Percentiles rank a stretch among this genome's conserved stretches.
Evolutionary conservation across 2,888 invertebrate genomes (phyloP).

Genomic region (Dynastes tityus): DNA sequence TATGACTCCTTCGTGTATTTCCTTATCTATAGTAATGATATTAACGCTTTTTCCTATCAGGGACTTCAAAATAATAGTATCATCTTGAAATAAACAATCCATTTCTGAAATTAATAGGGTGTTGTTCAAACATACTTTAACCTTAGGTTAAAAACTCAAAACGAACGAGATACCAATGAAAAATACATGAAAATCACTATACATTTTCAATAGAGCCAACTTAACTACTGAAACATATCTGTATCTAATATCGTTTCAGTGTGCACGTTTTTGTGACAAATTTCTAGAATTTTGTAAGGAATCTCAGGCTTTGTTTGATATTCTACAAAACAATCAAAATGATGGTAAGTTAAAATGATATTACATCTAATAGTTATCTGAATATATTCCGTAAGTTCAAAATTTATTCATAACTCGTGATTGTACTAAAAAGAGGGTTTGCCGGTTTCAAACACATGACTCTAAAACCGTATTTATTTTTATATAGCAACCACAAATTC

Average conservation of each 20-base stretch:
- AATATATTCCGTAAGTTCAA: not conserved
- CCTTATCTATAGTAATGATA: conserved; percentile 61
- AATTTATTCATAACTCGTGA: not conserved
- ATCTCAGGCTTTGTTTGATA: conserved; percentile 38
- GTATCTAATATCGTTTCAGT: conserved; percentile 27
- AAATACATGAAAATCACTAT: no score
- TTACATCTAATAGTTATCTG: not conserved
- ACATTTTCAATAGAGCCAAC: not conserved
- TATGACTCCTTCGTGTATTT: conserved; percentile 60
- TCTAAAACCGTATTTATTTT: conserved; percentile 31
- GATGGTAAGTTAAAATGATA: conserved; percentile 48
- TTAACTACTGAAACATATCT: not conserved
- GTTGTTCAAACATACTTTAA: not conserved
- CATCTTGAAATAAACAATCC: conserved; percentile 28
- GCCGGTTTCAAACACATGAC: conserved; percentile 51
- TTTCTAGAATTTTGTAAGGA: conserved; percentile 48
- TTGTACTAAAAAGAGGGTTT: conserved; percentile 7
- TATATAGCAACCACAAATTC: conserved; percentile 92
- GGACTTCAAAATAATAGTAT: conserved; percentile 58
- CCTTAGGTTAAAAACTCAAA: not conserved
- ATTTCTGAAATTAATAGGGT: conserved; percentile 7
- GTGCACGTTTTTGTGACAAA: conserved; percentile 49
- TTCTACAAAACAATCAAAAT: conserved; percentile 41
- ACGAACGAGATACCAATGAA: no score
- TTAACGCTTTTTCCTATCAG: conserved; percentile 63